Evolutionary conservation across 1,140 invertebrate species (phyloP), one percentile per base, ranked within the genome.

Genomic region (Apocrypta bakeri): DNA sequence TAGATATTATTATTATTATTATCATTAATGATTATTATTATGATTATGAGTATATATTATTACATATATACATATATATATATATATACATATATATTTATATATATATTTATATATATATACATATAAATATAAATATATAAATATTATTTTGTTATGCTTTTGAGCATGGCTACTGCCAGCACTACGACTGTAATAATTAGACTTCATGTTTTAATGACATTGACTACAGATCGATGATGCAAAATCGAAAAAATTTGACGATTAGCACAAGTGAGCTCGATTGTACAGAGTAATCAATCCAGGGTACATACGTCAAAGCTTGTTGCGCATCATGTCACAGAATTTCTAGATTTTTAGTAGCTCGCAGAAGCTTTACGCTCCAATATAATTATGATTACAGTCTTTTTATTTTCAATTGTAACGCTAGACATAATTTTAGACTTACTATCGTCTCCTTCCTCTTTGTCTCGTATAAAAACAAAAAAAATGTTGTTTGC

Each of bases 91-190:
- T 84, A 48, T 68, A 78, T 78, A 69, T 56, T 85, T 74, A 42
- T 81, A 81, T 81, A 69, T 40, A 76, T 82, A 75, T n/a, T 56
- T 85, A 84, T 74, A 42, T 81, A 81, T 81, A 69, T 40, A 76
- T 82, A 75, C 27, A 76, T 68, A 81, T n/a, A n/a, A n/a, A n/a
- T 81, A 82, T 78, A 83, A 42, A 82, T 84, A 48, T 68, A 78
- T 78, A 69, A 78, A 78, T 73, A 83, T 79, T 74, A 79, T 75
- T 83, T 78, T 80, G 82, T 83, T 80, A 80, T 83, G 82, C 82
- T 83, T 80, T 40, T 72, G 72, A 80, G 82, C 82, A 85, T 77
- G 84, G 85, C 85, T 84, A 86, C 84, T 84, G 84, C 82, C 85
- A 78, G 79, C 79, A 82, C 81, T 84, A 71, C 40, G 74, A 85